Conservation (phyloP, 2,888 invertebrate species). For the Cheiracanthium punctorium region DNA sequence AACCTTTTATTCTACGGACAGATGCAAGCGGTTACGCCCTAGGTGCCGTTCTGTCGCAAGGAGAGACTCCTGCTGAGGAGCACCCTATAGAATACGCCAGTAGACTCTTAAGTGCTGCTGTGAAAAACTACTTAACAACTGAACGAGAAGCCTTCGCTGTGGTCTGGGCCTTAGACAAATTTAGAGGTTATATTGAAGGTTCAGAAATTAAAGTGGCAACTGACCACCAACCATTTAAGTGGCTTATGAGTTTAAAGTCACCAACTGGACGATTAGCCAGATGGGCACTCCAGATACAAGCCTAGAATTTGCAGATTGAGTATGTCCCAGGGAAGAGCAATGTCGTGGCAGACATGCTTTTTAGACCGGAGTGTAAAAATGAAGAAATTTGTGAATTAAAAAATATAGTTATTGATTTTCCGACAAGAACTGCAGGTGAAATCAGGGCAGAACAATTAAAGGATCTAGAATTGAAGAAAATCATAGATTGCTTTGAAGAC, state of each 20-base stretch:
- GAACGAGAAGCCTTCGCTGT: slow-evolving; percentile 12
- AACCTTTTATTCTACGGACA: not conserved
- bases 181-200: not conserved
- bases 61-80: not conserved
- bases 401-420: no score
- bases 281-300: slow-evolving; percentile 15
- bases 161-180: slow-evolving; percentile 2
- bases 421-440: not conserved
- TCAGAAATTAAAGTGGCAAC: not conserved
- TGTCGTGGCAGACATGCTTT: slow-evolving; percentile 23
- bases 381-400: not conserved
- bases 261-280: no score
- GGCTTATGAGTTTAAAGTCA: no score
- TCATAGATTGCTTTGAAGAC: slow-evolving; percentile 51
- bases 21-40: not conserved
- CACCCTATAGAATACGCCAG: slow-evolving; percentile 18
- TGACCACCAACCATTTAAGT: slow-evolving; percentile 31
- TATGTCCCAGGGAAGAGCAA: slow-evolving; percentile 2
- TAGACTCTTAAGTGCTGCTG: not conserved
- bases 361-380: not conserved
- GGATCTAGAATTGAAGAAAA: slow-evolving; percentile 6
- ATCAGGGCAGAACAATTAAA: not conserved
- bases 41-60: no score
- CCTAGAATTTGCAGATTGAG: slow-evolving; percentile 15
- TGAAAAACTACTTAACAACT: slow-evolving; percentile 16